Evolutionary conservation across 1,140 invertebrate genomes (phyloP).

Genomic region (Camponotus pennsylvanicus): DNA sequence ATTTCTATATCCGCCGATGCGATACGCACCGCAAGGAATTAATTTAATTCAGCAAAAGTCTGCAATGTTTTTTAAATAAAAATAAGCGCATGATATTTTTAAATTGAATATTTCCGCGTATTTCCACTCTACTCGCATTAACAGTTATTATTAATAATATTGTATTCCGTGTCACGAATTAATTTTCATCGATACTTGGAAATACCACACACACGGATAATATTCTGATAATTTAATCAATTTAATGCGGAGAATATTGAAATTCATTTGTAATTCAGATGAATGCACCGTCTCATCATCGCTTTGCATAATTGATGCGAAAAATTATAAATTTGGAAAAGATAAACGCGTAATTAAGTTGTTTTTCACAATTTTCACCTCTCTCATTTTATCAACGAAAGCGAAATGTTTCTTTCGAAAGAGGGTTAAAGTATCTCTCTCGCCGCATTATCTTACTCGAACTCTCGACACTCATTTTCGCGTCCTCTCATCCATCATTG

Average conservation of each 20-base stretch:
- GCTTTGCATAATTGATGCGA: neutral
- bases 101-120: constrained; percentile 16
- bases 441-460: too few species aligned
- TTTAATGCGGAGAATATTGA: constrained; percentile 41
- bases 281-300: constrained; percentile 20
- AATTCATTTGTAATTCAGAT: constrained; percentile 49
- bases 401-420: too few species aligned
- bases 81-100: neutral
- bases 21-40: neutral
- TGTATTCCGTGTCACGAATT: constrained; percentile 46
- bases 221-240: constrained; percentile 42
- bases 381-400: too few species aligned
- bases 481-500: neutral
- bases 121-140: constrained; percentile 23
- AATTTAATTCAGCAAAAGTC: neutral
- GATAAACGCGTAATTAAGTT: constrained; percentile 21
- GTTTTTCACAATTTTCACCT: too few species aligned
- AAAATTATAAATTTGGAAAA: constrained; percentile 26
- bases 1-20: neutral
- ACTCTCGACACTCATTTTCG: too few species aligned
- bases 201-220: constrained; percentile 4
- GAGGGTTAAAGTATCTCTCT: too few species aligned
- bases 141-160: constrained; percentile 18
- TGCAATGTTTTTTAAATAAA: neutral
- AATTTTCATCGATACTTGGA: constrained; percentile 27